These are phyloP conservation scores for Scopus umbretta DNA, from an alignment of 2,113 vertebrate genomes.

Conservation along the genomic window DNA sequence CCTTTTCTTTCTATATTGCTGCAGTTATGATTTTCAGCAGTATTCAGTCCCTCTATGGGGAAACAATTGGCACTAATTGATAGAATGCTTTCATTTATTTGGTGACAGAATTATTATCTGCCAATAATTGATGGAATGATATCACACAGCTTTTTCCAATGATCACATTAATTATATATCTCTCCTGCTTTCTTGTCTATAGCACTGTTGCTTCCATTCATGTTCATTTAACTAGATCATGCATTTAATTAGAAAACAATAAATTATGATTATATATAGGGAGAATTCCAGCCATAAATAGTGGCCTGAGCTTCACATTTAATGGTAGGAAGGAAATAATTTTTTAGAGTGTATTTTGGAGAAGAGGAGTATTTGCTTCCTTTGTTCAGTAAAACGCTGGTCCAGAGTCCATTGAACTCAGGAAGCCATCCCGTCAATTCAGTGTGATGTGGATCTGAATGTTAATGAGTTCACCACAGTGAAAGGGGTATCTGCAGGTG, in stretches of 20 bases:
- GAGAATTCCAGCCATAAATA: background rate
- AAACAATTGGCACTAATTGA: constrained; percentile 40
- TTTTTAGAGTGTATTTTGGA: background rate
- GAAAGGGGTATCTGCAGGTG: background rate
- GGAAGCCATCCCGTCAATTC: background rate
- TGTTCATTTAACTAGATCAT: background rate
- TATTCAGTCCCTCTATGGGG: background rate
- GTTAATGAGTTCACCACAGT: no score
- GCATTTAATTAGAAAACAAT: constrained; percentile 38
- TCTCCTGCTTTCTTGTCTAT: background rate
- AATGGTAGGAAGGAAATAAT: background rate
- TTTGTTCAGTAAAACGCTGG: background rate
- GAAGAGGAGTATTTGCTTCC: background rate
- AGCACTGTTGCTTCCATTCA: background rate
- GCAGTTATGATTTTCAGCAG: background rate
- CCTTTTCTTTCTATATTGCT: background rate
- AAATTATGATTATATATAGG: background rate
- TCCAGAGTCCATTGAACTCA: background rate
- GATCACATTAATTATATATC: constrained; percentile 45
- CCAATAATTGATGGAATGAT: constrained; percentile 38
- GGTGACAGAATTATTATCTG: constrained; percentile 48
- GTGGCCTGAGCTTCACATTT: background rate
- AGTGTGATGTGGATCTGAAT: background rate
- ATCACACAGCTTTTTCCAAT: constrained; percentile 4
- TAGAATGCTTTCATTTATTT: constrained; percentile 47